Base-by-base conservation (phyloP, 2,113 vertebrate genomes). In the Myrmecobius fasciatus region DNA sequence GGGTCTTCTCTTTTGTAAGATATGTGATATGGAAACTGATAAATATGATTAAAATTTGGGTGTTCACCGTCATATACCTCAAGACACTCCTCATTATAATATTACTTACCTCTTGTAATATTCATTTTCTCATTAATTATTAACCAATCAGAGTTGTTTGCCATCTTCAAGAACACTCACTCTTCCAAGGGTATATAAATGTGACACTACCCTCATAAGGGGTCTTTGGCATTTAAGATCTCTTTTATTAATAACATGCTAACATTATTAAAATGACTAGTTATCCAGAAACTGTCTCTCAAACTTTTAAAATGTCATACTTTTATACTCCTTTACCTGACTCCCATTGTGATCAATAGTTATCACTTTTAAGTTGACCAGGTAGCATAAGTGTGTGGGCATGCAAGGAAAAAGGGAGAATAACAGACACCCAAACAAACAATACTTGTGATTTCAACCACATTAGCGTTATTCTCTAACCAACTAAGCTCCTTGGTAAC, bases 391-490 rank as follows among this genome's bases (percentile, higher is more conserved):
- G 53, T 25, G 9, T 48, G 46, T 20, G 54, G 52, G 47, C 91
- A 9, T 9, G 22, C 24, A 8, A 67, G 0, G 56, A 9, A 92
- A 92, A 88, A 3, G 43, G 47, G n/a, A 54, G 3, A 26, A 52
- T 28, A 51, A 36, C 8, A 93, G 48, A 54, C 91, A 8, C 22
- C 22, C 92, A 2, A 2, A 25, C 22, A 24, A 60, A 26, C n/a
- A 95, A 11, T 43, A 88, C 9, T 96, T 92, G 1, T 52, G 60
- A 52, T 94, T 25, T 96, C 47, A 25, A 49, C n/a, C 89, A 92
- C 56, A 52, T 53, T 89, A 53, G 28, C 46, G 28, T 11, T 17
- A 31, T 92, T 10, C 22, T 56, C 46, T 91, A 0, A 53, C 49
- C 49, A 67, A 51, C 43, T 53, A 48, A 75, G 22, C 53, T 2